Conservation (phyloP, 2,113 vertebrate genomes). For the Periophthalmodon schlosseri region DNA sequence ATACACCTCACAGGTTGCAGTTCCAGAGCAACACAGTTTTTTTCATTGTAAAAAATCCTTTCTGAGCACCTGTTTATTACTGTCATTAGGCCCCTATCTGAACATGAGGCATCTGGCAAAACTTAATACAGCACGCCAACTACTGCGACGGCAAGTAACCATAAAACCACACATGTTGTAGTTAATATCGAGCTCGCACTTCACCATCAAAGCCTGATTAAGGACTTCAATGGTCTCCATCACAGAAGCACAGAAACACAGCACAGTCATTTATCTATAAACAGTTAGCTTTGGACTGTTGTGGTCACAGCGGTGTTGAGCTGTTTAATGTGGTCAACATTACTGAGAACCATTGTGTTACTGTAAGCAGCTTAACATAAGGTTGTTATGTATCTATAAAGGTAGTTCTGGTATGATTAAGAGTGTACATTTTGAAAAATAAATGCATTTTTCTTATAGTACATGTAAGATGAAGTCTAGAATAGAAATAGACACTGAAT, state of each 20-base stretch:
- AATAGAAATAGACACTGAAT: too few relatives aligned
- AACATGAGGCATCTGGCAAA: constrained; percentile 63
- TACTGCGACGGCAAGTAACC: constrained; percentile 68
- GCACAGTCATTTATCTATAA: constrained; percentile 61
- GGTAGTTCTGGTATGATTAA: too few relatives aligned
- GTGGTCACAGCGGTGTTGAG: constrained; percentile 52
- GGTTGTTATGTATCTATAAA: neutral
- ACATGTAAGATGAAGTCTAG: too few relatives aligned
- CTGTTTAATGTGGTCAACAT: constrained; percentile 59
- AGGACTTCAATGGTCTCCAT: constrained; percentile 64
- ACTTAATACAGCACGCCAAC: constrained; percentile 66
- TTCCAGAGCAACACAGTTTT: constrained; percentile 31
- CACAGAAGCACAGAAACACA: constrained; percentile 64
- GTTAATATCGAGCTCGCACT: constrained; percentile 63
- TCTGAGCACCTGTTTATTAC: constrained; percentile 68
- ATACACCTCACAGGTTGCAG: constrained; percentile 17
- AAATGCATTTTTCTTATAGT: too few relatives aligned
- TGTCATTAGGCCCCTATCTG: constrained; percentile 56
- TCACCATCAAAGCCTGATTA: constrained; percentile 70
- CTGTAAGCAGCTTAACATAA: neutral
- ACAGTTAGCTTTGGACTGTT: constrained; percentile 57
- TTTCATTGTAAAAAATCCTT: constrained; percentile 33
- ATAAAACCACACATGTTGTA: constrained; percentile 72
- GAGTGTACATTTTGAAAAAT: too few relatives aligned
- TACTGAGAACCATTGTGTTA: constrained; percentile 46